Base-by-base conservation (phyloP, 2,113 vertebrate species). In the Ifrita kowaldi region DNA sequence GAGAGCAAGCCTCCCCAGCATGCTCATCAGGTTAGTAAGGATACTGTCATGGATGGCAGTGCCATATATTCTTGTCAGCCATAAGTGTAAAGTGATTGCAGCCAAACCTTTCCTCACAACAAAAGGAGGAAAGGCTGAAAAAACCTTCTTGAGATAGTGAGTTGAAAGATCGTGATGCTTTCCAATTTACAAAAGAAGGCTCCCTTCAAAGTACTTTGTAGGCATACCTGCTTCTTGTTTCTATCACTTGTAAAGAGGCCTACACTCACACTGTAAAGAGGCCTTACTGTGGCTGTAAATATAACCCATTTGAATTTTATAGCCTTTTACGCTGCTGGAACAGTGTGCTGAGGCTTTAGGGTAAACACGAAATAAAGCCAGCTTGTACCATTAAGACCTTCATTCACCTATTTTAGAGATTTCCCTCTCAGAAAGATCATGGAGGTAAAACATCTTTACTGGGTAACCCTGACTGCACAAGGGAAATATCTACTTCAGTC, bases 21-120 rank as follows among this genome's bases (percentile, higher is more conserved):
- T 20, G 62, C 47, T 94, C 64, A 42, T 91, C 56, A 63, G 69
- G 84, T 82, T 86, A 78, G 82, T 28, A 70, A 55, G 68, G 56
- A 77, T 55, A 89, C 76, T 84, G 89, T 65, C 22, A 30, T 49
- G 87, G 67, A 84, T 86, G 85, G 59, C 70, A 95, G 33, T 65
- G 67, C 67, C 91, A 68, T 41, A 52, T 30, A 85, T 56, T 75
- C 89, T 62, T 83, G 86, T 95, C 83, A 97, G 76, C 52, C 80
- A 84, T 75, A 78, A 84, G 60, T 64, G 46, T 67, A 75, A 89
- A 91, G 73, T 75, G 91, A 52, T 49, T 89, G 74, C 79, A 83
- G 76, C 65, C 79, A 95, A 94, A 89, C 24, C 20, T 94, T 68
- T 85, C 52, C 50, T 85, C 53, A 82, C 23, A 85, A 89, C 59